Evolutionary conservation across 2,888 invertebrate species (phyloP).

Genomic region (Epirrhoe tristata): DNA sequence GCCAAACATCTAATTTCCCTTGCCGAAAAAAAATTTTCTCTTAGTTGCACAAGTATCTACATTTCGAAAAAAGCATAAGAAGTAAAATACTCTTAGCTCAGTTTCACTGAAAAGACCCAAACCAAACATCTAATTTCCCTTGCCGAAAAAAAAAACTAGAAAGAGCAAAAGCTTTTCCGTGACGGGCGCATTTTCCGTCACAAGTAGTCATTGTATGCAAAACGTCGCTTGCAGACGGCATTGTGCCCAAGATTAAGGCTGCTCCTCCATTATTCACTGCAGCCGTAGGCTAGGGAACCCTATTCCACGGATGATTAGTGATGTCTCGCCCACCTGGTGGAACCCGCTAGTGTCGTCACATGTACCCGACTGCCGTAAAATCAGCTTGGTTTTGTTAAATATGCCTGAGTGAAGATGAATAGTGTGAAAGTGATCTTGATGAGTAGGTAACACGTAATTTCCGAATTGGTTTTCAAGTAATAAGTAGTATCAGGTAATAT

Average conservation of each 20-base stretch:
- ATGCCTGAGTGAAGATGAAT: background rate
- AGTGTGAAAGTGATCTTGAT: background rate
- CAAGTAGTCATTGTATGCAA: slow-evolving; percentile 78
- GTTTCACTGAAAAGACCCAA: background rate
- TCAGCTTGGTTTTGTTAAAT: background rate
- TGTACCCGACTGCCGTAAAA: background rate
- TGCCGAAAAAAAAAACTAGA: slow-evolving; percentile 24
- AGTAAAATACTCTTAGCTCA: background rate
- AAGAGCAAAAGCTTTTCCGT: slow-evolving; percentile 38
- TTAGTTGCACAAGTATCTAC: background rate
- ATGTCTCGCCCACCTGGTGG: slow-evolving; percentile 55
- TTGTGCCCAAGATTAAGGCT: slow-evolving; percentile 81
- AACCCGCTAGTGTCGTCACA: slow-evolving; percentile 35
- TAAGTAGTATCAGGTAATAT: no score
- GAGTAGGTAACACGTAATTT: background rate
- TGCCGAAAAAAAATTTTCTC: slow-evolving; percentile 11
- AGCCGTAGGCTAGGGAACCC: slow-evolving; percentile 61
- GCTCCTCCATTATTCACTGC: slow-evolving; percentile 72
- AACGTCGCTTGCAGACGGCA: slow-evolving; percentile 77
- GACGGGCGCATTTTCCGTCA: slow-evolving; percentile 64
- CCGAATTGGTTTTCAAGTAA: no score
- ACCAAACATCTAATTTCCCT: slow-evolving; percentile 15
- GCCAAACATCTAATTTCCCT: slow-evolving; percentile 14
- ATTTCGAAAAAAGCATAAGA: background rate
- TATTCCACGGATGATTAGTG: slow-evolving; percentile 75